Evolutionary conservation across 1,140 invertebrate genomes (phyloP), one percentile per base, ranked within the genome.

Genomic region (Drosophila ficusphila): DNA sequence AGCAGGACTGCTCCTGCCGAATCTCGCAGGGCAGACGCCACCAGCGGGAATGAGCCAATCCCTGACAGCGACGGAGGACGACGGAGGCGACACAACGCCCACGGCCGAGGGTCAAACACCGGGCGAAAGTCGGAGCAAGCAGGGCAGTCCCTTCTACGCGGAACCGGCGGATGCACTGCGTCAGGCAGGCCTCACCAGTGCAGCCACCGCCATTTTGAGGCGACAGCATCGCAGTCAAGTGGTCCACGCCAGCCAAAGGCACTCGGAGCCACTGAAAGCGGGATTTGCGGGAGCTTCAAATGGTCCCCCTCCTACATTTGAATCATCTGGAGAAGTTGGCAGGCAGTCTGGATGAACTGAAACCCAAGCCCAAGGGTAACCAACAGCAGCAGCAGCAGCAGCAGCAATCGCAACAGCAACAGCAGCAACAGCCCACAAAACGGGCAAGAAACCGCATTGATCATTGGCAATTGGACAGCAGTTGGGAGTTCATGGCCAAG

Each of bases 141-240:
- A 96, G 79, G 95, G 94, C 8, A 97, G 97, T 90, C 97, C 97
- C 0, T 97, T 97, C 76, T 98, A 98, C 91, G 96, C 97, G 2
- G 97, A 98, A 92, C 97, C 97, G 31, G 96, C 97, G 6, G 97
- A 98, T 93, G 95, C 97, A 12, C 93, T 98, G 34, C 79, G 81
- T 60, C 89, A 91, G 36, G 93, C 92, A 27, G 93, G 93, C 70
- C 92, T 82, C 39, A 91, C 85, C 9, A 90, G 53, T 9, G 82
- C 82, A 0, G 82, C 82, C 23, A 90, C 91, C 1, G 91, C 92
- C 12, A 92, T 93, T 8, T 72, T 92, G 1, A 53, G 91, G 1
- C 76, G 90, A 1, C 89, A 89, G 23, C 90, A 90, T 48, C 79
- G 91, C 48, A 76, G 49, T 18, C 82, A 83, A 14, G 54, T 82